These are phyloP conservation scores for Pterois miles DNA, from an alignment of 2,797 vertebrate species.

Conservation along the genomic window DNA sequence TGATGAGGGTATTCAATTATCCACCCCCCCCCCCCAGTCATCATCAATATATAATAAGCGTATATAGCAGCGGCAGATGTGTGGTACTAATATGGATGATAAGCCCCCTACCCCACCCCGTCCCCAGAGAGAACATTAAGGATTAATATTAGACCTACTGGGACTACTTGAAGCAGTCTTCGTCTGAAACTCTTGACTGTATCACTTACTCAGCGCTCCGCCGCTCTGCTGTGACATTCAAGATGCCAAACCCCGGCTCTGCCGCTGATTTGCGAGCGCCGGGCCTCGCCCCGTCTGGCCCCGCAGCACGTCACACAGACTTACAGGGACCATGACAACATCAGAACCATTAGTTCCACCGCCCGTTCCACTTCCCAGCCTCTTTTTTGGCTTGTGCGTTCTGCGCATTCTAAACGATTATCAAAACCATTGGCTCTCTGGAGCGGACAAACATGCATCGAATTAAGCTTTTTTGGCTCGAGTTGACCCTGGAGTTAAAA, in stretches of 20 bases:
- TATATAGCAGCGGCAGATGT: constrained; percentile 72
- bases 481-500: constrained; percentile 41
- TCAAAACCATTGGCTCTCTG: constrained; percentile 61
- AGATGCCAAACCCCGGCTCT: constrained; percentile 19
- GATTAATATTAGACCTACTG: constrained; percentile 67
- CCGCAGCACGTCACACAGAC: constrained; percentile 21
- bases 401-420: constrained; percentile 59
- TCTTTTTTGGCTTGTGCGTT: neutral
- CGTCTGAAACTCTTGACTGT: constrained; percentile 44
- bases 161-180: constrained; percentile 61
- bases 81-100: constrained; percentile 65
- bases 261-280: constrained; percentile 28
- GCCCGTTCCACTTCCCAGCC: constrained; percentile 25
- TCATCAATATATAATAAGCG: constrained; percentile 79
- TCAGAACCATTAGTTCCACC: constrained; percentile 62
- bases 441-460: constrained; percentile 52
- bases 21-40: constrained; percentile 13
- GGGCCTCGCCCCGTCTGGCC: constrained; percentile 38
- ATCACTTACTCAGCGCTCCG: constrained; percentile 42
- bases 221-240: constrained; percentile 24
- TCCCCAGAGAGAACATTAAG: constrained; percentile 57
- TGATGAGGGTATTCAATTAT: constrained; percentile 71
- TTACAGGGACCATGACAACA: constrained; percentile 51
- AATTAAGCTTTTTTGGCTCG: constrained; percentile 71
- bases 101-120: constrained; percentile 27